Base-by-base conservation (phyloP, 2,888 invertebrate species). In the Parasteatoda lunata region DNA sequence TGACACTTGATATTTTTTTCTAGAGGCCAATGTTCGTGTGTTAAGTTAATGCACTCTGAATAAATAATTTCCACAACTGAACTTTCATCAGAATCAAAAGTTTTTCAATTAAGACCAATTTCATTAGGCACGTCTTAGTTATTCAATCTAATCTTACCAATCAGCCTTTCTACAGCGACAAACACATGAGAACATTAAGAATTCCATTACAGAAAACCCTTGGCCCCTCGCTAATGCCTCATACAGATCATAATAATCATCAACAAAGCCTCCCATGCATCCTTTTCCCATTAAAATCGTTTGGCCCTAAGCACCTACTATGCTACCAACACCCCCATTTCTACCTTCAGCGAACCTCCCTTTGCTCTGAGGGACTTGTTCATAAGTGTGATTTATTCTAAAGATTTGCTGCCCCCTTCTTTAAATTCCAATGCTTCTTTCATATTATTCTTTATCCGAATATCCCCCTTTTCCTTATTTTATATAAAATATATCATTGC, bases 321-420 rank as follows among this genome's bases (percentile, higher is more conserved):
- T 59, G 59, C 59, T 7, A 45, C 45, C 69, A 69, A 45, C 69
- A 7, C 68, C 59, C 47, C 49, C 45, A 13, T 47, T 54, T 73
- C 54, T 47, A 48, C 64, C 11, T 51, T 65, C 48, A 70, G 47
- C 70, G 64, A 47, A 7, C 47, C 68, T 54, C 73, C 54, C 68
- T 7, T 49, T 45, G 51, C 71, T 52, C 64, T 65, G 54, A 59
- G 71, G 70, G 73, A 73, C 70, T 70, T 70, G 47, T 64, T 69
- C 70, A 76, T 82, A 76, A 76, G 70, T 82, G 70, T 82, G 76
- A 82, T 82, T 82, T 76, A 82, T 82, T 82, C 76, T 9, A 69
- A 30, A 65, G 79, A 65, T 76, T 69, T 76, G n/a, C 59, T 65
- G n/a, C 70, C 82, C 51, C 68, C 70, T 64, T 52, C 75, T 48